These are phyloP conservation scores for Siderastrea siderea DNA, from an alignment of 92 coral and sea anemone genomes.

Conservation along the genomic window DNA sequence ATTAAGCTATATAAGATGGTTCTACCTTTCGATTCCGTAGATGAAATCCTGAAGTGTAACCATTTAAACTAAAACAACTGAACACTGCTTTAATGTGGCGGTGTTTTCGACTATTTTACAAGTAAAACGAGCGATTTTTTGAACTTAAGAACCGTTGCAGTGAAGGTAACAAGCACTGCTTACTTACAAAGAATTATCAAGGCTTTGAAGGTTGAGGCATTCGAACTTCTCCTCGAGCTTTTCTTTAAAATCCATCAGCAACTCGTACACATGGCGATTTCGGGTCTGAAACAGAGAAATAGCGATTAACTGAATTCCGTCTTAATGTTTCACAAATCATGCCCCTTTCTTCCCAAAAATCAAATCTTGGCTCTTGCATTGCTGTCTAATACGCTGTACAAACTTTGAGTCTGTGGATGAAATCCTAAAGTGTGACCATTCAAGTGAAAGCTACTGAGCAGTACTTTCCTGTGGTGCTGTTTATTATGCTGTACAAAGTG, in stretches of 20 bases:
- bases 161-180: not conserved
- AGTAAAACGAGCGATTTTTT: not conserved
- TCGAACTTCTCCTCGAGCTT: conserved; percentile 78
- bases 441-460: no score
- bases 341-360: no score
- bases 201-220: not conserved
- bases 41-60: not conserved
- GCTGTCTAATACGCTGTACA: no score
- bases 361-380: no score
- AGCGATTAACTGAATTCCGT: no score
- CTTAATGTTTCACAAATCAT: no score
- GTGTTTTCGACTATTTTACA: not conserved
- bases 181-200: conserved; percentile 41
- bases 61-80: not conserved
- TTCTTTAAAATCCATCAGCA: conserved; percentile 73
- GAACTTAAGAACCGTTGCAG: not conserved
- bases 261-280: conserved; percentile 81
- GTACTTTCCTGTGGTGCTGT: no score
- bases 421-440: no score
- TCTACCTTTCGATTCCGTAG: no score
- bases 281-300: conserved; percentile 66
- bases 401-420: no score
- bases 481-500: no score
- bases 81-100: not conserved
- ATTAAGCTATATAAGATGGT: no score